Base-by-base conservation (phyloP, 2,113 vertebrate species). In the Poecile atricapillus region DNA sequence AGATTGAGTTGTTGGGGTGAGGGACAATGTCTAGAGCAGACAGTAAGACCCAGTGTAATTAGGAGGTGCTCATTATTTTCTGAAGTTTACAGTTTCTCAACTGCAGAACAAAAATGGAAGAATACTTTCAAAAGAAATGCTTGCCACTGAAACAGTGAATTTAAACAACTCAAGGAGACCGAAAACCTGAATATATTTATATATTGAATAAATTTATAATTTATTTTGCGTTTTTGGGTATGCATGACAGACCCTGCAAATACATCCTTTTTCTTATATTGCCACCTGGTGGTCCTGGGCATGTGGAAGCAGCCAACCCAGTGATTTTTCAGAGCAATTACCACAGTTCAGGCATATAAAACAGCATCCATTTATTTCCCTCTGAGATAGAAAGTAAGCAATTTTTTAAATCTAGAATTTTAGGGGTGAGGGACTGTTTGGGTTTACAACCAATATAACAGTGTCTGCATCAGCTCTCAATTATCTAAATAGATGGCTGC, bases 231-330 rank as follows among this genome's bases (percentile, higher is more conserved):
- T 75, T 79, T 89, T 84, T 0, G 0, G 15, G 5, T 58, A 20
- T 35, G 30, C 13, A 13, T 7, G 22, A 28, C 62, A 83, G 59
- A 47, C 58, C 35, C 46, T 49, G 13, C 21, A 84, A 43, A 58
- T 1, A 3, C 0, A 96, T 95, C 78, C 50, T 95, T 95, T 97
- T 94, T 90, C 84, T 85, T 95, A 80, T 16, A 94, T 82, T 95
- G 96, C 95, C 96, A 95, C 91, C 96, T 97, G 91, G 84, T 95
- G 96, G 95, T 63, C 39, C 17, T 31, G n/a, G n/a, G 17, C 28
- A 59, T 25, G 47, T 10, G 24, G 24, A 68, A 83, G 10, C 16
- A 71, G 64, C 7, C 55, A 73, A 50, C 11, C 41, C 46, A 24
- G 21, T 0, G 4, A 18, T 43, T 89, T 89, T 69, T 82, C 78